A percentile compares a stretch with the other conserved stretches of the same genome.
Conservation (phyloP, 1,140 invertebrate species). For the Coenobita brevimanus region DNA sequence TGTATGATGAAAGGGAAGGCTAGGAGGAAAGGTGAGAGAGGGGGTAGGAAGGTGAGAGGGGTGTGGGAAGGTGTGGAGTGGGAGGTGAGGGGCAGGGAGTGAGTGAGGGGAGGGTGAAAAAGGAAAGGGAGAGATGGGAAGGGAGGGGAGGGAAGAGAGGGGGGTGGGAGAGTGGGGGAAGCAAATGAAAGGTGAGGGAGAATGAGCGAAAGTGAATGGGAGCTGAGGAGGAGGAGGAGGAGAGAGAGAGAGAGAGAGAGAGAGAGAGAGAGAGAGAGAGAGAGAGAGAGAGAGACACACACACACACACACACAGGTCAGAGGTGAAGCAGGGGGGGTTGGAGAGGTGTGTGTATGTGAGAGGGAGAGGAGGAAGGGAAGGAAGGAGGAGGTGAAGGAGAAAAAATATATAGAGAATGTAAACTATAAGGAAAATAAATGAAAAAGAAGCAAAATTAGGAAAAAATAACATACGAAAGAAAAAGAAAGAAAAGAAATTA, state of each 20-base stretch:
- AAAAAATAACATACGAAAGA: background rate
- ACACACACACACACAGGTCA: background rate
- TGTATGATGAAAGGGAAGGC: background rate
- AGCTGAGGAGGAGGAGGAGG: slow-evolving; percentile 7
- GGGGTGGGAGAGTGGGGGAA: background rate
- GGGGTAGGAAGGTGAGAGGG: background rate
- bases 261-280: background rate
- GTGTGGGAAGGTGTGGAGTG: background rate
- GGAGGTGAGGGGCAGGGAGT: too few species aligned
- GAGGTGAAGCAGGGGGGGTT: background rate
- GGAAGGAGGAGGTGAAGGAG: background rate
- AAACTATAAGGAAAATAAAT: slow-evolving; percentile 20
- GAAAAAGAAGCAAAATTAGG: background rate
- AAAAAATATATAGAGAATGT: too few species aligned
- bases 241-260: background rate
- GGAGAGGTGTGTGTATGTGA: background rate
- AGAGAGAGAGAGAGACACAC: background rate
- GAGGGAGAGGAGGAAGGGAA: background rate
- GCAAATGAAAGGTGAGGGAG: background rate
- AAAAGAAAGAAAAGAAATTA: too few species aligned
- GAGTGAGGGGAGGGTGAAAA: too few species aligned
- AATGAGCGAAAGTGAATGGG: slow-evolving; percentile 1
- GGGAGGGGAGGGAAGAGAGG: background rate
- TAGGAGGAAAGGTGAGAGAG: background rate
- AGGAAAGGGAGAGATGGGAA: background rate